Percentiles rank a stretch among this genome's conserved stretches.
These are phyloP conservation scores for Dissostichus mawsoni DNA, from an alignment of 2,113 vertebrate genomes.

Conservation along the genomic window DNA sequence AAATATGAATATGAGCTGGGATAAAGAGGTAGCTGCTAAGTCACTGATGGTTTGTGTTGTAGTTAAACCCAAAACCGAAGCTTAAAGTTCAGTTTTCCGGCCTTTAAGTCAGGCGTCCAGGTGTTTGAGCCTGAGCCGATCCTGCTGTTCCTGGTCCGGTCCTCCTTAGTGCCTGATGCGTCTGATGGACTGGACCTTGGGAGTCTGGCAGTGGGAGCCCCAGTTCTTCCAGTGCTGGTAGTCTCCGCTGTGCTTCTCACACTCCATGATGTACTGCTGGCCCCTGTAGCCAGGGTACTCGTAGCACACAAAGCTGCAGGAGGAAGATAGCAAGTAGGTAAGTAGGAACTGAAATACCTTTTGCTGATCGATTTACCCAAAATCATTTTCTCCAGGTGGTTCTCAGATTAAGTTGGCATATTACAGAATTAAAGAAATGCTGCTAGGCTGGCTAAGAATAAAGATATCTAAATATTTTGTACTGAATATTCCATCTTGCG, in stretches of 20 bases:
- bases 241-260: slow-evolving; percentile 81
- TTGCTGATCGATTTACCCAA: background rate
- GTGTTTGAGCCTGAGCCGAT: background rate
- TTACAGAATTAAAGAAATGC: background rate
- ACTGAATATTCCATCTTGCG: too few relatives aligned
- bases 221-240: slow-evolving; percentile 84
- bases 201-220: slow-evolving; percentile 84
- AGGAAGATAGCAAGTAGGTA: background rate
- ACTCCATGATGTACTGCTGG: slow-evolving; percentile 86
- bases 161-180: slow-evolving; percentile 77
- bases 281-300: slow-evolving; percentile 83
- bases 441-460: too few relatives aligned
- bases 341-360: background rate
- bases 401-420: background rate
- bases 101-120: background rate
- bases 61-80: slow-evolving; percentile 8
- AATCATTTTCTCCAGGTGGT: background rate
- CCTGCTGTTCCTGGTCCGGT: background rate
- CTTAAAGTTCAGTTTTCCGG: slow-evolving; percentile 1
- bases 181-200: slow-evolving; percentile 85
- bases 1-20: slow-evolving; percentile 26
- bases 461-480: too few relatives aligned
- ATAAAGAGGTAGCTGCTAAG: slow-evolving; percentile 61
- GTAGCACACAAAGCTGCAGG: slow-evolving; percentile 82
- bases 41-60: slow-evolving; percentile 39